Conservation (phyloP, 1,140 invertebrate genomes). For the Drosophila biarmipes region DNA sequence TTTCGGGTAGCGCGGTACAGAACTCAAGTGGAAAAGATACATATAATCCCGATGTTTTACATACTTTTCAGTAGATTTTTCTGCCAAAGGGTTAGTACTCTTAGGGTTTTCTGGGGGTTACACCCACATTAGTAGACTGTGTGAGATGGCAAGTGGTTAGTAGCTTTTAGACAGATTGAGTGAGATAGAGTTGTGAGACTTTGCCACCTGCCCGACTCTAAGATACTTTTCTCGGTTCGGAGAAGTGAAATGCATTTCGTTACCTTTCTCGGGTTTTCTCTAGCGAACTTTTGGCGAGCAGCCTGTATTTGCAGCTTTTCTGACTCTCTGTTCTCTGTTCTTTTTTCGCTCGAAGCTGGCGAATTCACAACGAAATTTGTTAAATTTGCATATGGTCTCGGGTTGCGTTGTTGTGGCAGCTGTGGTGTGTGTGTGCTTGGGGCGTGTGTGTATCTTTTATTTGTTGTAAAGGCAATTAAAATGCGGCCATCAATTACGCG, state of each 20-base stretch:
- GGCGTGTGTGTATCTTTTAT: conserved; percentile 55
- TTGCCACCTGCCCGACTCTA: conserved; percentile 31
- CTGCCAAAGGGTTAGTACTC: conserved; percentile 72
- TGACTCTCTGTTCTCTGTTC: conserved; percentile 9
- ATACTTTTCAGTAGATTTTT: conserved; percentile 21
- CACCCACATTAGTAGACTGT: conserved; percentile 40
- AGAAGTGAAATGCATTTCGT: conserved; percentile 52
- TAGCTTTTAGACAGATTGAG: conserved; percentile 23
- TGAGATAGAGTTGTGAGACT: conserved; percentile 10
- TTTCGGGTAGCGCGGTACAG: conserved; percentile 26
- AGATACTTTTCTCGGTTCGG: conserved; percentile 34
- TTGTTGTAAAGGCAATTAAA: conserved; percentile 82
- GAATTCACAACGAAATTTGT: conserved; percentile 81
- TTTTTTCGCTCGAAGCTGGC: conserved; percentile 57
- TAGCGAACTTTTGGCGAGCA: conserved; percentile 60
- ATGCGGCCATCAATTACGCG: conserved; percentile 73
- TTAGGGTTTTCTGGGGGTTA: not conserved
- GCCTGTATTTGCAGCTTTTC: conserved; percentile 37
- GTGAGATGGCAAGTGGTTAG: conserved; percentile 47
- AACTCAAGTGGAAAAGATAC: conserved; percentile 25
- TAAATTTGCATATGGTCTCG: conserved; percentile 71
- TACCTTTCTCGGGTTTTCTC: conserved; percentile 67
- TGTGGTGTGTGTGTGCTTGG: conserved; percentile 12
- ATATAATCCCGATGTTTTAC: not conserved
- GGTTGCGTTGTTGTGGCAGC: conserved; percentile 50